These are phyloP conservation scores for Drosophila nigrodunni DNA, from an alignment of 1,140 invertebrate species.

Conservation along the genomic window DNA sequence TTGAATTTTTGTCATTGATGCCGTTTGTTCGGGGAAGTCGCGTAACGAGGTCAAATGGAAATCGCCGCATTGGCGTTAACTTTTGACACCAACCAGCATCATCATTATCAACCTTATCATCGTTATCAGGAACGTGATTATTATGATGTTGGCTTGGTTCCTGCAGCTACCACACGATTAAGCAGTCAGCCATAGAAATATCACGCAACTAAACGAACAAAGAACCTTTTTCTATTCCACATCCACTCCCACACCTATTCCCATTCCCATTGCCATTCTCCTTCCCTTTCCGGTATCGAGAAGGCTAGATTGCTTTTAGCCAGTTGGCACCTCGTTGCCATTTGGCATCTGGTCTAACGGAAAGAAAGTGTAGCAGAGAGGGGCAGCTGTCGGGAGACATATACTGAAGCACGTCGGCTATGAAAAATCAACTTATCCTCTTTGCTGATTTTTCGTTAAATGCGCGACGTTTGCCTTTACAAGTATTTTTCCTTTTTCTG, in stretches of 20 bases:
- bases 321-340: conserved; percentile 52
- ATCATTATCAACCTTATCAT: conserved; percentile 1
- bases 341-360: conserved; percentile 42
- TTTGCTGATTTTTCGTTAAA: conserved; percentile 65
- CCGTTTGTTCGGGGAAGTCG: conserved; percentile 44
- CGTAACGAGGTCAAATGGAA: conserved; percentile 80
- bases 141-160: neutral
- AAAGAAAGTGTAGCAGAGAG: neutral
- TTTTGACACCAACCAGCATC: conserved; percentile 67
- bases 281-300: conserved; percentile 30
- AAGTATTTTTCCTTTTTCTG: conserved; percentile 27
- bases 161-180: conserved; percentile 66
- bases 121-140: neutral
- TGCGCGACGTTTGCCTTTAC: conserved; percentile 53
- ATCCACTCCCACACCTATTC: no score
- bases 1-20: conserved; percentile 57
- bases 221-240: conserved; percentile 37
- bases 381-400: neutral
- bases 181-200: conserved; percentile 78
- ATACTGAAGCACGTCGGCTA: conserved; percentile 39
- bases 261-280: no score
- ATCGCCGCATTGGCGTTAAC: conserved; percentile 80
- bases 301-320: conserved; percentile 3
- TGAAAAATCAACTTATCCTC: conserved; percentile 52
- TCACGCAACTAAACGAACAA: conserved; percentile 78